A percentile compares a stretch with the other conserved stretches of the same genome.
These are phyloP conservation scores for Diploptera punctata DNA, from an alignment of 2,888 invertebrate genomes.

Conservation along the genomic window DNA sequence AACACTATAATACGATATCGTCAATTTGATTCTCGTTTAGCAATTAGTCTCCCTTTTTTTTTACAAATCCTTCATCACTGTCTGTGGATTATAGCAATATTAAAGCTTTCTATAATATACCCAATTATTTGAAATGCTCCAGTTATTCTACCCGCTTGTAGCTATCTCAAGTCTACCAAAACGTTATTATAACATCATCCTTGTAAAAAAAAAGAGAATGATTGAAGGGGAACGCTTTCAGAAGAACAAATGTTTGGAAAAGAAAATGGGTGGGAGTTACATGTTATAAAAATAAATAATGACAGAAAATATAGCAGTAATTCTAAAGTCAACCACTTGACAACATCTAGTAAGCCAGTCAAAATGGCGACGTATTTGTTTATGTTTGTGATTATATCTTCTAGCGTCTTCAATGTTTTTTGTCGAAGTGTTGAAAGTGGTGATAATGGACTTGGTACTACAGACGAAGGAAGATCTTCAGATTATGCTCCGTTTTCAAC, in stretches of 20 bases:
- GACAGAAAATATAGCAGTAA: neutral
- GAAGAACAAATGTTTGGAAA: constrained; percentile 11
- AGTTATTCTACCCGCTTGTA: constrained; percentile 2
- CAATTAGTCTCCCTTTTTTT: too few relatives aligned
- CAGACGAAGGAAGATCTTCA: neutral
- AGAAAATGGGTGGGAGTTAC: constrained; percentile 11
- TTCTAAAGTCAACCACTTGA: neutral
- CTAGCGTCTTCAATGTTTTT: neutral
- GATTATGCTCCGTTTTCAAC: too few relatives aligned
- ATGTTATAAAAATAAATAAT: constrained; percentile 10
- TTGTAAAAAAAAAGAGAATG: neutral
- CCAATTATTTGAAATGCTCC: constrained; percentile 24
- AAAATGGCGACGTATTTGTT: neutral
- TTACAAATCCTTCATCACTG: too few relatives aligned
- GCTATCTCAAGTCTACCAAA: constrained; percentile 3
- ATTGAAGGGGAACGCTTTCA: neutral
- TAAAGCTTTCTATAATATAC: too few relatives aligned
- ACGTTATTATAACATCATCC: constrained; percentile 19
- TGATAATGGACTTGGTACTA: too few relatives aligned
- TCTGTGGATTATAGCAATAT: too few relatives aligned
- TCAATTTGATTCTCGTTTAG: too few relatives aligned
- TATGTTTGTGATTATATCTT: neutral
- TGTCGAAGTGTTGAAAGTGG: constrained; percentile 9
- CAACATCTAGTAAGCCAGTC: neutral
- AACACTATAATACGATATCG: too few relatives aligned